phyloP scores from a whole-genome alignment of 1,140 invertebrate genomes.

The Monochamus saltuarius region DNA sequence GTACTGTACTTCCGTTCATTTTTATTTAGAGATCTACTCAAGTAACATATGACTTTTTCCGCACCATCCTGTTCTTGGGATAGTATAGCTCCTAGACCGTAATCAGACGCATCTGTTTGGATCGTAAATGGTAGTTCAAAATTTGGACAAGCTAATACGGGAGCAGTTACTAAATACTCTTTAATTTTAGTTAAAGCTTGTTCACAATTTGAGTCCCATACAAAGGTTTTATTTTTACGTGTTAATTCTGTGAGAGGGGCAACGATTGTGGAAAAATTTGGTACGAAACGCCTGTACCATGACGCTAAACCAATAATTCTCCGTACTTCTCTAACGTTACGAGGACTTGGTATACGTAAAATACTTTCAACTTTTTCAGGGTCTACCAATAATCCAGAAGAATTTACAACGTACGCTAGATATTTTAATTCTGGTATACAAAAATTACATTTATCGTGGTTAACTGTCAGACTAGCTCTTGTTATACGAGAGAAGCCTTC shows the following conservation, averaged over 20 bases:
- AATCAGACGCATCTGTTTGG: conserved; percentile 28
- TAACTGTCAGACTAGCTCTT: conserved; percentile 28
- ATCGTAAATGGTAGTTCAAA: too few species aligned
- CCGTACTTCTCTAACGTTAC: conserved; percentile 39
- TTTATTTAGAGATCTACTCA: conserved; percentile 44
- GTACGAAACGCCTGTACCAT: conserved; percentile 52
- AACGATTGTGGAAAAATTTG: conserved; percentile 43
- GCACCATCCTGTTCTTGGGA: conserved; percentile 36
- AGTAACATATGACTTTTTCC: conserved; percentile 49
- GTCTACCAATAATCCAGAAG: conserved; percentile 44
- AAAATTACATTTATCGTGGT: conserved; percentile 46
- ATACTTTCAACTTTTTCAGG: conserved; percentile 49
- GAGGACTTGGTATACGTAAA: background rate
- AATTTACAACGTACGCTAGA: conserved; percentile 46
- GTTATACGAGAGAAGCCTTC: background rate
- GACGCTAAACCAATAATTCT: conserved; percentile 53
- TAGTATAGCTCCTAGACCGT: conserved; percentile 39
- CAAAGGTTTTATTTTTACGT: conserved; percentile 27
- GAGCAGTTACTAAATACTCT: too few species aligned
- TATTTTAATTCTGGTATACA: conserved; percentile 39
- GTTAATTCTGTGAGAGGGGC: conserved; percentile 30
- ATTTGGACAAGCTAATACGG: too few species aligned
- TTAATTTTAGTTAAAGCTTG: too few species aligned
- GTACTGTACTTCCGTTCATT: conserved; percentile 51
- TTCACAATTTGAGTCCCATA: conserved; percentile 9